Base-by-base conservation (phyloP, 1,140 invertebrate species). In the Dreissena polymorpha region DNA sequence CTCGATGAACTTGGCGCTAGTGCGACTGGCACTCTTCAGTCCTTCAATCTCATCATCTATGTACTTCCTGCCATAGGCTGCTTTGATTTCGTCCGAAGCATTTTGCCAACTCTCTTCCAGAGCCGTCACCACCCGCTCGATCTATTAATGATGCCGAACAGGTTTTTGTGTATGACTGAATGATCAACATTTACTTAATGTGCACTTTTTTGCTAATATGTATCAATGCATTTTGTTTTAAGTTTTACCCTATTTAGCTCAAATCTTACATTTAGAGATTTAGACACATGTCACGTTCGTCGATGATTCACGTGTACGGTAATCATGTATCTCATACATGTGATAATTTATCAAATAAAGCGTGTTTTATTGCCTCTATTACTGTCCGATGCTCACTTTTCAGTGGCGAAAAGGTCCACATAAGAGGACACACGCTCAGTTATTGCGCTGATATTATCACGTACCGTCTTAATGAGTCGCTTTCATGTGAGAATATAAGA, bases 41-140 rank as follows among this genome's bases (percentile, higher is more conserved):
- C 71, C 64, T 12, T 80, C 82, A 65, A 81, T 77, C 25, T 86
- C 79, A 13, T 39, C 64, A 39, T 89, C 86, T n/a, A 88, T 25
- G 70, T 89, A 91, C 13, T 85, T 83, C 50, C 84, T 70, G 0
- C 89, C 89, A 77, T 91, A 91, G 7, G 85, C 74, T 16, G 25
- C 55, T 57, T 68, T 83, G 2, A 89, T 77, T 18, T 90, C 86
- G 0, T 79, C 55, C n/a, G 50, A 65, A 1, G 86, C 84, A 12
- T 69, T 29, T 23, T 86, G 74, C 86, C 88, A 90, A 60, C 82
- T 68, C 1, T 64, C 57, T 23, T 86, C 81, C 49, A 86, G 79
- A 12, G 73, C 72, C 16, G 39, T 64, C 50, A 78, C n/a, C 0
- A 87, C 57, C 50, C 83, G 21, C 50, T 85, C 60, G 21, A 87